Evolutionary conservation across 2,888 invertebrate genomes (phyloP).

Genomic region (Xylota segnis): DNA sequence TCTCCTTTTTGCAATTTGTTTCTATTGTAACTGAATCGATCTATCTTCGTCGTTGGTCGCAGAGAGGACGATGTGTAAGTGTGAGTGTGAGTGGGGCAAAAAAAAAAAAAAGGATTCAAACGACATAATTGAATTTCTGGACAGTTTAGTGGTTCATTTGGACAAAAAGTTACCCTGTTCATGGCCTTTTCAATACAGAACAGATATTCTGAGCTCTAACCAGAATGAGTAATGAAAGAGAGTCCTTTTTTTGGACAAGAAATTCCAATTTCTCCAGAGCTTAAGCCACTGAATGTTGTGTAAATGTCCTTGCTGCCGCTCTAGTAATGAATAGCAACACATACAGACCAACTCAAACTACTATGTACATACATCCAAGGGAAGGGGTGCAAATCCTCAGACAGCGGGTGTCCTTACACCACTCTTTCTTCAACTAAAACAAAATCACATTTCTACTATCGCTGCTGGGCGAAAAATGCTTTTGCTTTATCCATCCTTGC

Average conservation of each 20-base stretch:
- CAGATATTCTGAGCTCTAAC: neutral
- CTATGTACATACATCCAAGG: too few species aligned
- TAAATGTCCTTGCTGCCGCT: constrained; percentile 36
- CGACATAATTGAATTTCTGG: constrained; percentile 68
- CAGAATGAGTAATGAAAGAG: constrained; percentile 27
- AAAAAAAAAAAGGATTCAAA: constrained; percentile 20
- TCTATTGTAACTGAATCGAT: constrained; percentile 64
- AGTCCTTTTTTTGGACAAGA: constrained; percentile 1
- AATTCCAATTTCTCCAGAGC: constrained; percentile 58
- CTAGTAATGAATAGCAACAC: constrained; percentile 46
- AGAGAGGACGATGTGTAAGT: neutral
- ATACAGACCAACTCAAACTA: constrained; percentile 4
- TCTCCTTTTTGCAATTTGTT: constrained; percentile 54
- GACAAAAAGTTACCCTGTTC: constrained; percentile 6
- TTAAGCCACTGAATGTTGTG: constrained; percentile 38
- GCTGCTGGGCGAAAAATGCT: constrained; percentile 34
- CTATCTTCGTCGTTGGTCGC: constrained; percentile 57
- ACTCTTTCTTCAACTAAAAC: neutral
- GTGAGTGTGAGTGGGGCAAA: neutral
- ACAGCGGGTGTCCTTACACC: constrained; percentile 17
- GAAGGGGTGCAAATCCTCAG: constrained; percentile 18
- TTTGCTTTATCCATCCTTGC: constrained; percentile 21
- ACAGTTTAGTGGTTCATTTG: constrained; percentile 68
- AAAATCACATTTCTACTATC: constrained; percentile 43
- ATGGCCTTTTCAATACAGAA: neutral